Conservation (phyloP, 2,797 vertebrate genomes). For the Orestias chungarensis region DNA sequence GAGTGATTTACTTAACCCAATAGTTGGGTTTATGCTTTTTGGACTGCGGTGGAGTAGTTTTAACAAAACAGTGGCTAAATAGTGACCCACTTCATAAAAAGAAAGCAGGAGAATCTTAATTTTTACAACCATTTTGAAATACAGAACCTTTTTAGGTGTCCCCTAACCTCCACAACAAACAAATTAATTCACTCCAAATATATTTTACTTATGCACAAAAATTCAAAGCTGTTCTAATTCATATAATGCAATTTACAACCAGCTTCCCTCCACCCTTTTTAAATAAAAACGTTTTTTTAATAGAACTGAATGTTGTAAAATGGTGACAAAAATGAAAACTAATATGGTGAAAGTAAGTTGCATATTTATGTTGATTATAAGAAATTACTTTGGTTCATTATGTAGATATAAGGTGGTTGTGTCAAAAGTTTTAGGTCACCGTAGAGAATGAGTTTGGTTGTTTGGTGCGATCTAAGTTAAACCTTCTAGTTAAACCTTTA, state of each 20-base stretch:
- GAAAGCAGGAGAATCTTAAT: neutral
- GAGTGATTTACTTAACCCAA: neutral
- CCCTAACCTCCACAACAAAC: neutral
- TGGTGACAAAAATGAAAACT: neutral
- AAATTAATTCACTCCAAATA: neutral
- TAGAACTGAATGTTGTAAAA: neutral
- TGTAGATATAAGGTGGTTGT: neutral
- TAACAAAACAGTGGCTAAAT: neutral
- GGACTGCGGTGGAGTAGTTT: neutral
- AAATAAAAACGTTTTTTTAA: neutral
- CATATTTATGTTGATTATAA: neutral
- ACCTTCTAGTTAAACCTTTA: neutral
- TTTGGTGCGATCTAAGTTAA: neutral
- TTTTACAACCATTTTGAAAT: neutral
- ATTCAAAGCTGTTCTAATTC: neutral
- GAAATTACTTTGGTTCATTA: neutral
- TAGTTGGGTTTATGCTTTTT: neutral
- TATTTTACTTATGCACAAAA: neutral
- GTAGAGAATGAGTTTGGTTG: neutral
- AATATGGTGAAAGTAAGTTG: neutral
- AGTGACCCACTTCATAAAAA: neutral
- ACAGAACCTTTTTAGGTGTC: neutral
- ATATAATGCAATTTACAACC: neutral
- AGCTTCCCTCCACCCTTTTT: neutral
- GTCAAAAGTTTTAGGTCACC: neutral